Evolutionary conservation across 2,113 vertebrate genomes (phyloP).

Genomic region (Pterocles burchelli): DNA sequence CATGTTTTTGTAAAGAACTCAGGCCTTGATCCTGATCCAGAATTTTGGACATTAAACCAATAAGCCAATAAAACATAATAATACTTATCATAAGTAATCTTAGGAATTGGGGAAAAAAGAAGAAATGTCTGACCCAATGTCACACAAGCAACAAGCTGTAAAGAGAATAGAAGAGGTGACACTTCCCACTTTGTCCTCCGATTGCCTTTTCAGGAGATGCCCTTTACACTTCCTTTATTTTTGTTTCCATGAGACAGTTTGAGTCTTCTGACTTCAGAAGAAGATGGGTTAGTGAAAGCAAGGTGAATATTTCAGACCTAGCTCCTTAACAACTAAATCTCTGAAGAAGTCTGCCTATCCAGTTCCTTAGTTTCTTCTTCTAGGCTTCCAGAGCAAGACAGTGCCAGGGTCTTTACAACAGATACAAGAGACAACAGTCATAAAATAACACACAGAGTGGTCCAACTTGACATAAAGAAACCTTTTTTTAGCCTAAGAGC

Average conservation of each 20-base stretch:
- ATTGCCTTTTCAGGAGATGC: not conserved
- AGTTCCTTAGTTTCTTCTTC: not conserved
- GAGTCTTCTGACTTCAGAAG: not conserved
- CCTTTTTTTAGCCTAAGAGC: not conserved
- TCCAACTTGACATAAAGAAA: not conserved
- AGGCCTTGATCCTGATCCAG: not conserved
- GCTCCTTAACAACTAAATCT: not conserved
- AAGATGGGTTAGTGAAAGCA: not conserved
- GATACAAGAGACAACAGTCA: not conserved
- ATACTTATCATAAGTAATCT: not conserved
- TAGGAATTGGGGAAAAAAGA: not conserved
- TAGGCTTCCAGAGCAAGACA: not conserved
- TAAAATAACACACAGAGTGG: not conserved
- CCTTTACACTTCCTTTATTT: not conserved
- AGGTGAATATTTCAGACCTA: not conserved
- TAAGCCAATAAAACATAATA: not conserved
- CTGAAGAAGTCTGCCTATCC: not conserved
- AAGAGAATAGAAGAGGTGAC: not conserved
- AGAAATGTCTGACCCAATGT: not conserved
- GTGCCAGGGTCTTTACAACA: not conserved
- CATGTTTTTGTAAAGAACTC: not conserved
- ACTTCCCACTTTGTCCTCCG: not conserved
- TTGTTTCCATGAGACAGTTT: not conserved
- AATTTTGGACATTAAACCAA: not conserved
- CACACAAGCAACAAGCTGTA: not conserved